These are phyloP conservation scores for Nycticorax nycticorax DNA, from an alignment of 2,113 vertebrate genomes.

Conservation along the genomic window DNA sequence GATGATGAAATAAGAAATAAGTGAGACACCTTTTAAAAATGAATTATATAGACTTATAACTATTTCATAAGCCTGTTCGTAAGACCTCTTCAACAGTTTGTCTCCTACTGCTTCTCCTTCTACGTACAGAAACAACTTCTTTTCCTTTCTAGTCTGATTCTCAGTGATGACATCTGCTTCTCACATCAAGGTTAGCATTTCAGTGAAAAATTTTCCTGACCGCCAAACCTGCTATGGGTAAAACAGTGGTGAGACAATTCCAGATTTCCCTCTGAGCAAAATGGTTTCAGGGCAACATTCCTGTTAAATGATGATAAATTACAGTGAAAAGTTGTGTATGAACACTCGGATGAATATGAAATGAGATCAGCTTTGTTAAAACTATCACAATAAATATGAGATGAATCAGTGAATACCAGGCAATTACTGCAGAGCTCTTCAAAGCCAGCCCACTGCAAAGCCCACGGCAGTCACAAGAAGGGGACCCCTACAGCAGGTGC, in stretches of 20 bases:
- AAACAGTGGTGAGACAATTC: neutral
- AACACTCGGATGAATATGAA: neutral
- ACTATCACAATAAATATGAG: neutral
- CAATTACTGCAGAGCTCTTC: neutral
- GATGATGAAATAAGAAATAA: neutral
- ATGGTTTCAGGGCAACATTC: slow-evolving; percentile 7
- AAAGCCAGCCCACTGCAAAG: neutral
- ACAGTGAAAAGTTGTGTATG: neutral
- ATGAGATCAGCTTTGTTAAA: neutral
- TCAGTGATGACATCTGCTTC: neutral
- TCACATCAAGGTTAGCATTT: neutral
- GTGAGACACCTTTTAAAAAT: neutral
- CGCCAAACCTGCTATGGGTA: neutral
- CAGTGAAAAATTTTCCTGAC: neutral
- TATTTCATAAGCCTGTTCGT: neutral
- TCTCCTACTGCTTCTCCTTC: neutral
- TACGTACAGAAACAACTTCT: neutral
- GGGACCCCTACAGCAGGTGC: neutral
- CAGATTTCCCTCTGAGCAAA: neutral
- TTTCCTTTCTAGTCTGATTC: neutral
- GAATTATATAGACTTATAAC: neutral
- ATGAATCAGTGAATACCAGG: neutral
- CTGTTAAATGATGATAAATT: neutral
- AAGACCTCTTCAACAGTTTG: neutral
- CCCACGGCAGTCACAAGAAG: neutral